Evolutionary conservation across 2,113 vertebrate species (phyloP), one percentile per base, ranked within the genome.

Genomic region (Myrmecophaga tridactyla): DNA sequence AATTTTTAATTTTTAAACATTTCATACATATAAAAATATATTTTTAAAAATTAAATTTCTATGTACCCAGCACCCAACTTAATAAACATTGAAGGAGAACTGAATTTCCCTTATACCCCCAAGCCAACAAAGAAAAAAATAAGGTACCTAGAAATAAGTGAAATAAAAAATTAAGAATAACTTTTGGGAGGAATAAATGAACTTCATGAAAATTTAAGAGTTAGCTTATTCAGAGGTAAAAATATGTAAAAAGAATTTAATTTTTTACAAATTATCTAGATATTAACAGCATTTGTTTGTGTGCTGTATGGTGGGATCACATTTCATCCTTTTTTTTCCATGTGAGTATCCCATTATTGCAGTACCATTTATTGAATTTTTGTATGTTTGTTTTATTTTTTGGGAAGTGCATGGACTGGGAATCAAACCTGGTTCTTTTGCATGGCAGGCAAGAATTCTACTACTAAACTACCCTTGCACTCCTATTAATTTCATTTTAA

Each of bases 161-260:
- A 13, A 85, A 75, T 15, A 89, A 62, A 81, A 90, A 36, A 76
- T 53, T 36, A 15, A 17, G 29, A 62, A 90, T 27, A 41, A 75
- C 31, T 94, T 75, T 87, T 41, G 13, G 21, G 6, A 60, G 21
- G 31, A 58, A 69, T 6, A 63, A 81, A 63, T 90, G 91, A 92
- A 25, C 1, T 2, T 25, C 27, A 72, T 51, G 29, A 67, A 82
- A 77, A 88, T 21, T 70, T 1, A 31, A 69, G 60, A 85, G 29
- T 43, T 51, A 36, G 62, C 0, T 39, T 92, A 84, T 34, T 58
- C 21, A 83, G 34, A 85, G 53, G 21, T n/a, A 67, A 4, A 75
- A 91, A 89, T 1, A 86, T 48, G 76, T 92, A 94, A 92, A 72
- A 95, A 63, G 51, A 72, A 92, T 75, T 60, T 27, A 69, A 63